Evolutionary conservation across 2,797 vertebrate genomes (phyloP), one percentile per base, ranked within the genome.

Genomic region (Pipistrellus kuhlii): DNA sequence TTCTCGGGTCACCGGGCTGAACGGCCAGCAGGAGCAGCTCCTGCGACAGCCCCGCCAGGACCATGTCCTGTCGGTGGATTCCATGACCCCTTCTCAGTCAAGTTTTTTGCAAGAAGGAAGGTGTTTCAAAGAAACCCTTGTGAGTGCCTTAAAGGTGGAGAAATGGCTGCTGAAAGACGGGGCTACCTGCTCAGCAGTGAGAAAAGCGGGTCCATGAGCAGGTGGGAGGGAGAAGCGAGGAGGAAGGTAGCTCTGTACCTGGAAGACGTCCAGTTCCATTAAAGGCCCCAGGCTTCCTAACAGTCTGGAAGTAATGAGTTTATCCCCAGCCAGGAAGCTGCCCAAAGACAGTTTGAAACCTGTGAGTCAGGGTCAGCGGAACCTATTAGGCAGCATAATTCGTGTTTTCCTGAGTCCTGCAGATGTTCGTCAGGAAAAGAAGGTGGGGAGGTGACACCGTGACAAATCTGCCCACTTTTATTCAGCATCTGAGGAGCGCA

Each of bases 61-160:
- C 35, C 0, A 3, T 21, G 20, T 84, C 48, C 27, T 90, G 12
- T 44, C 48, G 6, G 41, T 17, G 18, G 51, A 77, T 32, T 72
- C 30, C 18, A 13, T 2, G 13, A 27, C 35, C 87, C 82, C 44
- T 71, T 81, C 57, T 85, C 62, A 59, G 64, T 75, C 44, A 73
- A 23, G 30, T 85, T 48, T 84, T 91, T 76, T 51, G 41, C 41
- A 72, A 64, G 68, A 94, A 85, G 92, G 86, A 62, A 93, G 84
- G 72, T 59, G 13, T 91, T 94, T 72, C 20, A 93, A 15, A 77
- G 90, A 92, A 91, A 86, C 35, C 84, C 93, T 82, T 69, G 68
- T 82, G 87, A 91, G 95, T 97, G 96, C 95, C 96, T 97, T 96
- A 94, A 77, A 55, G 85, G 48, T 71, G 55, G 85, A 90, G 51